Percentiles rank a stretch among this genome's conserved stretches.
These are phyloP conservation scores for Pasiphila rectangulata DNA, from an alignment of 2,888 invertebrate species.

Conservation along the genomic window DNA sequence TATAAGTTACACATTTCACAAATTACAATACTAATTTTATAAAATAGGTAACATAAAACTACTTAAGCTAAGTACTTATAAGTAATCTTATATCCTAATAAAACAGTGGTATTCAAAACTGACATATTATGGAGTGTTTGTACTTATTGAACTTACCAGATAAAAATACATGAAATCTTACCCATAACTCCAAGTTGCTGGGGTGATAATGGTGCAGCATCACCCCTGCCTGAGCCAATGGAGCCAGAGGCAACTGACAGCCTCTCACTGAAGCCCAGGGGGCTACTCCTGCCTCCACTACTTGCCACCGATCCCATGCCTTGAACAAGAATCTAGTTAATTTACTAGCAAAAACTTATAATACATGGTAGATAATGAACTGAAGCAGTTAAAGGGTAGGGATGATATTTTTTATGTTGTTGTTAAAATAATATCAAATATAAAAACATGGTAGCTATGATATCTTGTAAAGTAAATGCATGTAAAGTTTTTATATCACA, in stretches of 20 bases:
- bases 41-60: neutral
- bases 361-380: neutral
- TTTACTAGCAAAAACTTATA: no score
- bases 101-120: constrained; percentile 30
- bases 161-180: constrained; percentile 68
- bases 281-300: constrained; percentile 83
- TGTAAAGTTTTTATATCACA: no score
- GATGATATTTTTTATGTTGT: no score
- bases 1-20: neutral
- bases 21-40: neutral
- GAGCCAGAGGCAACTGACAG: constrained; percentile 86
- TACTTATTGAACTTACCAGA: constrained; percentile 33
- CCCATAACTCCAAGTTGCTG: constrained; percentile 95
- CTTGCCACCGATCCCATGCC: constrained; percentile 85
- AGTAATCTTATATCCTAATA: neutral
- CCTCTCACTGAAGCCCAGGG: constrained; percentile 83
- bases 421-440: no score
- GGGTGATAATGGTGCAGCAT: constrained; percentile 86
- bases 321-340: constrained; percentile 29
- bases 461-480: no score
- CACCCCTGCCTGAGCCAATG: constrained; percentile 78
- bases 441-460: no score
- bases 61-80: neutral
- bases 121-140: neutral
- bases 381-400: no score